Evolutionary conservation across 2,113 vertebrate genomes (phyloP).

Genomic region (Fregetta grallaria): DNA sequence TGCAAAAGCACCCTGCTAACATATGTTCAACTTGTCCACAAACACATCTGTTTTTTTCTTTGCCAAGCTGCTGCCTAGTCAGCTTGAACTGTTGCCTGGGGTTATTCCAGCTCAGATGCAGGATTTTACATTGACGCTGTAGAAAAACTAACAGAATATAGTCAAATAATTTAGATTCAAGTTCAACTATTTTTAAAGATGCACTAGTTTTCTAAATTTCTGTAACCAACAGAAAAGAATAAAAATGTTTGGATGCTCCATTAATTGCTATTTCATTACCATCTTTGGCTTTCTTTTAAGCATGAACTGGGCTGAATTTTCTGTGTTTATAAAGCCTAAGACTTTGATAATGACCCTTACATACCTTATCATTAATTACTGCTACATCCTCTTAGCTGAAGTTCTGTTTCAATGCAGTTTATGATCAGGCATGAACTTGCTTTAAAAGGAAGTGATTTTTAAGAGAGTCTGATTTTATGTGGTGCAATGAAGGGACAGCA

Average conservation of each 20-base stretch:
- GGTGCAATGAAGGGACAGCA: neutral
- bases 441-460: neutral
- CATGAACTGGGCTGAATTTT: neutral
- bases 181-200: neutral
- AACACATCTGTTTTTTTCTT: neutral
- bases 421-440: neutral
- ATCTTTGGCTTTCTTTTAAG: neutral
- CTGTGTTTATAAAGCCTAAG: neutral
- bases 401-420: neutral
- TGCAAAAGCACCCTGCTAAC: neutral
- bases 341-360: neutral
- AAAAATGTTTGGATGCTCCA: neutral
- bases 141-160: neutral
- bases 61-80: neutral
- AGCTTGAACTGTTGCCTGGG: neutral
- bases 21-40: neutral
- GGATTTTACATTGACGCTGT: neutral
- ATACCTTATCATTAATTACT: neutral
- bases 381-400: neutral
- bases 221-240: neutral
- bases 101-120: neutral
- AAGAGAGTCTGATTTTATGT: neutral
- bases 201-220: neutral
- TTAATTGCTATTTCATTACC: neutral
- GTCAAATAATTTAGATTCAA: neutral